Conservation (phyloP, 23 tunicate species). For the Diplosoma virens region DNA sequence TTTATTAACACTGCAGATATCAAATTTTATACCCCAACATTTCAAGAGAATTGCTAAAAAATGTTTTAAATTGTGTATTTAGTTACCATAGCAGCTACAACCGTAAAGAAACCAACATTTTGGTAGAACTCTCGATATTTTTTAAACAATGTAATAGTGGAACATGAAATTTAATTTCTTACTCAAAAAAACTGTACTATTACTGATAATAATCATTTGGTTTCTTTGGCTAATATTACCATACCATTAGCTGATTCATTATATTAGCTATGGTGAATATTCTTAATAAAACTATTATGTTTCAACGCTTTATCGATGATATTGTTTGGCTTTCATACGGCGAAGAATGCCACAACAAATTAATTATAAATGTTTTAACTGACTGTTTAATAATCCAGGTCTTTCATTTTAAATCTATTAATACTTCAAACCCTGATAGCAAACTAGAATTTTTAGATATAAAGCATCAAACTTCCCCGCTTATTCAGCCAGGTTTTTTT, state of each 20-base stretch:
- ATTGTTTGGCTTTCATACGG: background rate
- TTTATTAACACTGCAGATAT: background rate
- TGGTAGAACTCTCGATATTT: background rate
- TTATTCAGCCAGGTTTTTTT: background rate
- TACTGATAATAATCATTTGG: no score
- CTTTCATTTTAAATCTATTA: no score
- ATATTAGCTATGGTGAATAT: background rate
- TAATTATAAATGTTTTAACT: no score
- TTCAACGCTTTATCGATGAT: slow-evolving; percentile 4
- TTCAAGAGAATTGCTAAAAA: background rate
- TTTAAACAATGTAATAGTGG: background rate
- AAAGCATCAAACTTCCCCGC: background rate
- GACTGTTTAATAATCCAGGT: no score
- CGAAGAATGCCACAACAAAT: background rate
- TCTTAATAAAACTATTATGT: background rate
- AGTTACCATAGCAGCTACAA: background rate
- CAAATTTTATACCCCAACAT: background rate
- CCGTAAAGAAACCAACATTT: background rate
- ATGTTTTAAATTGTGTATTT: background rate
- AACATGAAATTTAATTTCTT: background rate
- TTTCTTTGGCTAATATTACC: background rate
- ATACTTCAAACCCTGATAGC: background rate
- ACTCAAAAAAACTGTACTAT: background rate
- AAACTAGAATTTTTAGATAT: background rate
- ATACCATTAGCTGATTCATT: background rate